These are phyloP conservation scores for Diadophis punctatus DNA, from an alignment of 2,113 vertebrate species.

Conservation along the genomic window DNA sequence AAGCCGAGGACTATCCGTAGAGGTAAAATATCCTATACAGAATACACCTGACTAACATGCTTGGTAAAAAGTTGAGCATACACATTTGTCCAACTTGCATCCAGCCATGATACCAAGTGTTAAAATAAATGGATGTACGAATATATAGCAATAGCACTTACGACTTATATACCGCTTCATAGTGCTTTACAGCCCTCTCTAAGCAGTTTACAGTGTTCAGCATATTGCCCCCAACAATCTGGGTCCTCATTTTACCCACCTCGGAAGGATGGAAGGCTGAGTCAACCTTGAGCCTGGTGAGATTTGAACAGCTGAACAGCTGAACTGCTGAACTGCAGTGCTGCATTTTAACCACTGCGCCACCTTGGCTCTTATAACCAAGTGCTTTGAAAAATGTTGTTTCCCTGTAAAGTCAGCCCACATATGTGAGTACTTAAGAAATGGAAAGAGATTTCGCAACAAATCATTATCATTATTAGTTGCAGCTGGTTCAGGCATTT, in stretches of 20 bases:
- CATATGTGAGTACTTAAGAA: not conserved
- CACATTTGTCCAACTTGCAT: constrained; percentile 41
- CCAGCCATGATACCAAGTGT: constrained; percentile 39
- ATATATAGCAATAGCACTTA: no score
- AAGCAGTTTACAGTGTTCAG: no score
- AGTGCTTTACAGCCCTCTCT: no score
- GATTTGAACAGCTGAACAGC: no score
- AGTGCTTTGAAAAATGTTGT: not conserved
- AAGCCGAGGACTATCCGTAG: not conserved
- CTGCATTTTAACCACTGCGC: no score
- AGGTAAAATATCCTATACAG: constrained; percentile 1
- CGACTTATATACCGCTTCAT: no score
- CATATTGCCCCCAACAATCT: no score
- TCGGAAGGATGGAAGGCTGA: no score
- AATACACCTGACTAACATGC: constrained; percentile 25
- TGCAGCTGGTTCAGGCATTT: constrained; percentile 59
- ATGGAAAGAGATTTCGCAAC: not conserved
- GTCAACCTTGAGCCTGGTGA: no score
- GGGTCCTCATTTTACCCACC: no score
- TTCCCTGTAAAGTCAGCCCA: not conserved
- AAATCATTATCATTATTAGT: not conserved
- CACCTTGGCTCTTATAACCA: no score
- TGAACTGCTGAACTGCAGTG: no score
- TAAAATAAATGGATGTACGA: not conserved
- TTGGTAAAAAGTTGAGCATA: constrained; percentile 48